Evolutionary conservation across 1,140 invertebrate genomes (phyloP).

Genomic region (Ostrea denselamellosa): DNA sequence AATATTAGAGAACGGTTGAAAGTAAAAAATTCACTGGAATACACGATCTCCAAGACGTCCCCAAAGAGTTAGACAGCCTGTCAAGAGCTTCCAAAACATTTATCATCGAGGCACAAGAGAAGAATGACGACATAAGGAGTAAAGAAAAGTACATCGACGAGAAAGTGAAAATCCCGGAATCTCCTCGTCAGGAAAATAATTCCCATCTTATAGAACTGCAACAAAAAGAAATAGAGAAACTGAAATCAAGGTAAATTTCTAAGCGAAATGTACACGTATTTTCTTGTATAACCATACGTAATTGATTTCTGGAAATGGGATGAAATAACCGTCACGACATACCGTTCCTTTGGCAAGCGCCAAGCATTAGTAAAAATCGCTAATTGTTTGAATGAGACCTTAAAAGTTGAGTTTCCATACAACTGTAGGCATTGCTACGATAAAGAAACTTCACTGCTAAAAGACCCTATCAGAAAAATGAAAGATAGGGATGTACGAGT

Average conservation of each 20-base stretch:
- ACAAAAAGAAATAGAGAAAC: background rate
- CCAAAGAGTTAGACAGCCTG: background rate
- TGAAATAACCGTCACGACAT: too few relatives aligned
- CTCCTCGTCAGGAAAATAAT: background rate
- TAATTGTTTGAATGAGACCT: too few relatives aligned
- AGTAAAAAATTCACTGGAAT: slow-evolving; percentile 20
- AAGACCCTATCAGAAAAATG: too few relatives aligned
- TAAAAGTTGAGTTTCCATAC: too few relatives aligned
- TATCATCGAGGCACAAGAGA: background rate
- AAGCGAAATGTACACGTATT: too few relatives aligned
- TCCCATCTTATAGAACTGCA: background rate
- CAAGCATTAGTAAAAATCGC: too few relatives aligned
- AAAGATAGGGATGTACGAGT: too few relatives aligned
- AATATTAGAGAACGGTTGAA: background rate
- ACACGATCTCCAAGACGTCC: background rate
- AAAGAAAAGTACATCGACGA: background rate
- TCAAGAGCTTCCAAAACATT: background rate
- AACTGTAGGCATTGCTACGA: too few relatives aligned
- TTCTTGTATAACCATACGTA: too few relatives aligned
- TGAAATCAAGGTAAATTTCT: background rate
- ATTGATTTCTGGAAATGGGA: too few relatives aligned
- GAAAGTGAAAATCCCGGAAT: background rate
- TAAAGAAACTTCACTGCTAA: too few relatives aligned
- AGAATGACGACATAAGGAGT: background rate
- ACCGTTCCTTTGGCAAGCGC: too few relatives aligned